These are phyloP conservation scores for Philonicus albiceps DNA, from an alignment of 2,888 invertebrate genomes.

Conservation along the genomic window DNA sequence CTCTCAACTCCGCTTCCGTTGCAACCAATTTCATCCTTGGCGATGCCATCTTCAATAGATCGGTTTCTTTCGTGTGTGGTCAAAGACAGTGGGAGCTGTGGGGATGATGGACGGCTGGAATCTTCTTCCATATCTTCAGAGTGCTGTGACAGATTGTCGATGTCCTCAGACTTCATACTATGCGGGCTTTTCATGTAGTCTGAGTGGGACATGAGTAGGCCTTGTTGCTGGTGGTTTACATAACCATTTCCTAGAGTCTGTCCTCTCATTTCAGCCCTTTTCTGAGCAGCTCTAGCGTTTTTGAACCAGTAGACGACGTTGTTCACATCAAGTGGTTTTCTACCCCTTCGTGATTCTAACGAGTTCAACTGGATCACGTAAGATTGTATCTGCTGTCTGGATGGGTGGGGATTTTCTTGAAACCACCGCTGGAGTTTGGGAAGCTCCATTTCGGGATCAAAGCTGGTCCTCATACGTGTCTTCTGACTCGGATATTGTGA, in stretches of 20 bases:
- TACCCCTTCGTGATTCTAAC: conserved; percentile 88
- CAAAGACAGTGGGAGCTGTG: conserved; percentile 74
- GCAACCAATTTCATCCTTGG: conserved; percentile 45
- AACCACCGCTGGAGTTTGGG: conserved; percentile 98
- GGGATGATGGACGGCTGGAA: conserved; percentile 70
- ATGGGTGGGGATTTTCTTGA: conserved; percentile 95
- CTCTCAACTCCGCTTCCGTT: conserved; percentile 33
- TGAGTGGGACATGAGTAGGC: conserved; percentile 70
- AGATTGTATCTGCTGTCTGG: conserved; percentile 93
- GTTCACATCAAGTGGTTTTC: conserved; percentile 93
- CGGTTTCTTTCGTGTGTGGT: conserved; percentile 67
- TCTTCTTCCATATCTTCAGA: conserved; percentile 75
- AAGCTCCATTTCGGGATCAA: conserved; percentile 95
- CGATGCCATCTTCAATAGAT: not conserved
- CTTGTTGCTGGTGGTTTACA: conserved; percentile 59
- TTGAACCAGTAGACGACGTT: conserved; percentile 98
- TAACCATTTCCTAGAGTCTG: conserved; percentile 61
- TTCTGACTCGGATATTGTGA: conserved; percentile 73
- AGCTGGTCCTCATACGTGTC: conserved; percentile 94
- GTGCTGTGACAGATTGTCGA: conserved; percentile 74
- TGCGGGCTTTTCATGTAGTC: conserved; percentile 73
- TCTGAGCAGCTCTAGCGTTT: conserved; percentile 95
- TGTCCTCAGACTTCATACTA: conserved; percentile 68
- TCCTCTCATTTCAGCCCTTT: conserved; percentile 83
- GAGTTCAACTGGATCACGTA: conserved; percentile 94